phyloP scores from a whole-genome alignment of 2,888 invertebrate species.

The Orgyia antiqua region DNA sequence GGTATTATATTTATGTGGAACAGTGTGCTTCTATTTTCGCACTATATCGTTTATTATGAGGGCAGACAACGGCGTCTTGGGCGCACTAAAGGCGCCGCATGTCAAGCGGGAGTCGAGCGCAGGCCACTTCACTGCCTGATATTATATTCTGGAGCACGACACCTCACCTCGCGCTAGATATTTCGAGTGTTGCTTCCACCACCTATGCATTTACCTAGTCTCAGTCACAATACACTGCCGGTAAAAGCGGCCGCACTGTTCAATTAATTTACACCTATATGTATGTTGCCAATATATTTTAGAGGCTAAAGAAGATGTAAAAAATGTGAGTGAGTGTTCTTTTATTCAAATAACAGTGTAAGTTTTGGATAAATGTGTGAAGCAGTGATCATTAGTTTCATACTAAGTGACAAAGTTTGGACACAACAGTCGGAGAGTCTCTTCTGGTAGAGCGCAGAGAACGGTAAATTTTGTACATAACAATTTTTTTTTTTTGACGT shows the following conservation, averaged over 20 bases:
- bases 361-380: too few species aligned
- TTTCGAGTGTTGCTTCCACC: conserved; percentile 74
- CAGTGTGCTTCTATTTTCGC: conserved; percentile 70
- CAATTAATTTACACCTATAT: conserved; percentile 28
- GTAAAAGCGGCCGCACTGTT: conserved; percentile 65
- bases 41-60: conserved; percentile 68
- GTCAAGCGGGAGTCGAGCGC: conserved; percentile 40
- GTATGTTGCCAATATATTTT: not conserved
- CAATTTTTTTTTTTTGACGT: too few species aligned
- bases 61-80: conserved; percentile 43
- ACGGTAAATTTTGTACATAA: too few species aligned
- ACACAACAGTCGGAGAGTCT: conserved; percentile 14
- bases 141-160: conserved; percentile 78
- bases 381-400: conserved; percentile 12
- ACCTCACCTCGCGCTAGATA: conserved; percentile 74
- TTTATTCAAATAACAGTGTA: too few species aligned
- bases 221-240: conserved; percentile 63
- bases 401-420: conserved; percentile 17
- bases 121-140: conserved; percentile 69
- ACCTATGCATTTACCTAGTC: conserved; percentile 73
- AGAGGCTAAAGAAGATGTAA: not conserved
- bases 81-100: conserved; percentile 41
- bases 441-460: too few species aligned
- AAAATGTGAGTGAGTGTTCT: conserved; percentile 10
- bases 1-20: too few species aligned